phyloP scores from a whole-genome alignment of 2,113 vertebrate species.

The Crypturellus undulatus region DNA sequence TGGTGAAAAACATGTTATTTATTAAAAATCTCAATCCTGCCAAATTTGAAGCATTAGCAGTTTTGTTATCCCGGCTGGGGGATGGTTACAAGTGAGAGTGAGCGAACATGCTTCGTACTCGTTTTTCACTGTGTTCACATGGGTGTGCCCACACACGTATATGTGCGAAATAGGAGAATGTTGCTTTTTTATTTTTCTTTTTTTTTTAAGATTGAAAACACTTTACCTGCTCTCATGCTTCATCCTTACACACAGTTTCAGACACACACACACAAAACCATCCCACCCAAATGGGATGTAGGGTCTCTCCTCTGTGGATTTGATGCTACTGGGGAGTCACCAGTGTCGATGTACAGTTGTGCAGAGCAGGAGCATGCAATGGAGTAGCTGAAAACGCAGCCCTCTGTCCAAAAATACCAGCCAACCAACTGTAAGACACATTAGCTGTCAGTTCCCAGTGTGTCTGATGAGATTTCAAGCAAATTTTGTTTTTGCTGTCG shows the following conservation, averaged over 20 bases:
- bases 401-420: constrained; percentile 53
- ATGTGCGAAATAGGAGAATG: not conserved
- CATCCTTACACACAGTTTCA: not conserved
- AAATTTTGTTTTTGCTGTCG: not conserved
- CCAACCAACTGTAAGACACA: constrained; percentile 40
- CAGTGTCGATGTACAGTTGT: not conserved
- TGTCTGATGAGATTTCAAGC: constrained; percentile 33
- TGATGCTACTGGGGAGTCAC: not conserved
- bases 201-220: not conserved
- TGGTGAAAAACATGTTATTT: not conserved
- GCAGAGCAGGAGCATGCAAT: constrained; percentile 1
- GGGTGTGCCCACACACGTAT: not conserved
- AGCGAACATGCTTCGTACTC: not conserved
- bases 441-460: constrained; percentile 36
- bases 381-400: constrained; percentile 35
- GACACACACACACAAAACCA: not conserved
- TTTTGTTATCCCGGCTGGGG: not conserved
- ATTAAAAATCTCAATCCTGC: not conserved
- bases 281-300: not conserved
- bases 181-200: not conserved
- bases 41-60: not conserved
- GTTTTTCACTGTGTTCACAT: not conserved
- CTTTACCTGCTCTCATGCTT: constrained; percentile 6
- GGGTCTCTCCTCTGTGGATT: not conserved
- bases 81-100: not conserved